phyloP scores from a whole-genome alignment of 2,113 vertebrate genomes.

The Chamaetylas fuelleborni region DNA sequence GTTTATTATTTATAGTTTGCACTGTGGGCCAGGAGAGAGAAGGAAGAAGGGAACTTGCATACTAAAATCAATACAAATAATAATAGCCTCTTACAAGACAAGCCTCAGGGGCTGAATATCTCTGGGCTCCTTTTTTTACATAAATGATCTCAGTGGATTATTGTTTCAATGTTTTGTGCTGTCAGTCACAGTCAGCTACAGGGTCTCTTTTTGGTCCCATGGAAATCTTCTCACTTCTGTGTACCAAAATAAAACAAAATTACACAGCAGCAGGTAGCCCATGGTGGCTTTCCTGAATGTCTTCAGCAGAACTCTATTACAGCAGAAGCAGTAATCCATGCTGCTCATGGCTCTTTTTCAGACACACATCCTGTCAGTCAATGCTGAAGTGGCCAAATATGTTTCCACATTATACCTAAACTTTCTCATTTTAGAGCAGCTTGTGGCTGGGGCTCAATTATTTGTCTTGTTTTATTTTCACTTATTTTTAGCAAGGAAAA shows the following conservation, averaged over 20 bases:
- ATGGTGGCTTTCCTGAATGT: background rate
- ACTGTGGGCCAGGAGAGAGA: constrained; percentile 38
- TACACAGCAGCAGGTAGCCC: background rate
- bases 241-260: constrained; percentile 46
- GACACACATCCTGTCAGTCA: background rate
- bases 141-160: constrained; percentile 25
- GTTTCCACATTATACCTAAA: background rate
- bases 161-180: constrained; percentile 34
- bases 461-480: background rate
- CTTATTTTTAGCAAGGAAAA: background rate
- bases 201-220: background rate
- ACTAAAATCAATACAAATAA: constrained; percentile 76
- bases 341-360: background rate
- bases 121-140: constrained; percentile 33
- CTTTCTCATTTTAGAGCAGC: background rate
- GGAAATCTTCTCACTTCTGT: background rate
- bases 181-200: constrained; percentile 35
- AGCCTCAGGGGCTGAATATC: constrained; percentile 43
- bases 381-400: background rate
- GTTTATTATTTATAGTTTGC: constrained; percentile 71
- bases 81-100: constrained; percentile 62
- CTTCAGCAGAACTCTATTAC: background rate
- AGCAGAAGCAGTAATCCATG: background rate
- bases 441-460: background rate
- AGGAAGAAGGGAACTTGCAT: constrained; percentile 46